A percentile compares a stretch with the other conserved stretches of the same genome.
phyloP scores from a whole-genome alignment of 2,888 invertebrate genomes.

The Dilophus febrilis region DNA sequence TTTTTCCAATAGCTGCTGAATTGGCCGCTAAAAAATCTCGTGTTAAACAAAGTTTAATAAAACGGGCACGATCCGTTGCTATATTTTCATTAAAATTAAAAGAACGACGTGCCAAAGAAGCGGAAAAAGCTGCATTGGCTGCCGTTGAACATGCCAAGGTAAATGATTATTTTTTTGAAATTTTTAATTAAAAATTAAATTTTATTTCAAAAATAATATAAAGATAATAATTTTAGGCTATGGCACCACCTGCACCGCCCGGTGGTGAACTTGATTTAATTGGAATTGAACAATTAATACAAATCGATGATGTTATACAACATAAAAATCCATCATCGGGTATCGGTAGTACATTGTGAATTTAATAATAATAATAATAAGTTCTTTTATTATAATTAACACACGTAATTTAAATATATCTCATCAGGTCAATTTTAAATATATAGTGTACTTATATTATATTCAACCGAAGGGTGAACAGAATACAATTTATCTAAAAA shows the following conservation, averaged over 20 bases:
- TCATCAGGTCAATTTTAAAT: too few species aligned
- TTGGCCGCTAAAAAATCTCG: constrained; percentile 48
- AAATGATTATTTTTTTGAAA: too few species aligned
- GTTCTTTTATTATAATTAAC: neutral
- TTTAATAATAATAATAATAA: neutral
- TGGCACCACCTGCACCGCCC: constrained; percentile 35
- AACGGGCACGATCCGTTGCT: constrained; percentile 68
- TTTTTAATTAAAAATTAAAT: too few species aligned
- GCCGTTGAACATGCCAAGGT: constrained; percentile 36
- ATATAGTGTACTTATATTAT: too few species aligned
- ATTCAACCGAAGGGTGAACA: too few species aligned
- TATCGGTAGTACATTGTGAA: constrained; percentile 4
- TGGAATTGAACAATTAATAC: constrained; percentile 66
- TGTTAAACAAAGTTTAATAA: constrained; percentile 60
- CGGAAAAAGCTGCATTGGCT: constrained; percentile 46
- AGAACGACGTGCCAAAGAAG: constrained; percentile 61
- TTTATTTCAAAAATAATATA: neutral
- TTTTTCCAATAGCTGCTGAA: constrained; percentile 31
- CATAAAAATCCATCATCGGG: constrained; percentile 17
- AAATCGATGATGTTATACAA: constrained; percentile 44
- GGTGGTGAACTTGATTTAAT: constrained; percentile 72
- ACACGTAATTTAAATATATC: too few species aligned
- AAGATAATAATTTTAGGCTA: constrained; percentile 24
- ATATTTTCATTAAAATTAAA: constrained; percentile 70
- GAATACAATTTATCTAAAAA: too few species aligned